Conservation (phyloP, 2,113 vertebrate genomes). For the Oreochromis niloticus region DNA sequence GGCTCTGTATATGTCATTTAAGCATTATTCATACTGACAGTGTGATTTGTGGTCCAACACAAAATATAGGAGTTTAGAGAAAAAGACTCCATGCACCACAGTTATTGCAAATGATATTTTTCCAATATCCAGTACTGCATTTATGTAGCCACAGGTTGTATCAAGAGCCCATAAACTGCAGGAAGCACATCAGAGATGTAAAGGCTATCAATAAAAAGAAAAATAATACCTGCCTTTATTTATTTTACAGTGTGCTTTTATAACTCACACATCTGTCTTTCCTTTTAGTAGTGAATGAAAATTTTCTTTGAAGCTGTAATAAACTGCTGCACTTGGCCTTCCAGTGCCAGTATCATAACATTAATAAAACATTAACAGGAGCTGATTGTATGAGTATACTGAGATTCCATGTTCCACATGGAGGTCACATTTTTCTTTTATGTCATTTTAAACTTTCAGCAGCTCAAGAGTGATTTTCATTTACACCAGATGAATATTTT, state of each 20-base stretch:
- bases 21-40: neutral
- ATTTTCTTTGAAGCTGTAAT: neutral
- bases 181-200: neutral
- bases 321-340: neutral
- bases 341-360: neutral
- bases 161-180: neutral
- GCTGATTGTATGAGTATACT: neutral
- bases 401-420: neutral
- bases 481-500: neutral
- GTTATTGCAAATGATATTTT: neutral
- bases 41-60: neutral
- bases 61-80: neutral
- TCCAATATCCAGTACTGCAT: neutral
- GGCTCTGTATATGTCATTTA: neutral
- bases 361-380: neutral
- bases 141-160: neutral
- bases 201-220: neutral
- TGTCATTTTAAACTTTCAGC: neutral
- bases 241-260: neutral
- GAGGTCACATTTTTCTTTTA: neutral
- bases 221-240: neutral
- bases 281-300: neutral
- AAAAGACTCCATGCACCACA: neutral
- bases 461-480: rapidly evolving
- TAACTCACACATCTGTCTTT: neutral